Evolutionary conservation across 1,140 invertebrate genomes (phyloP).

Genomic region (Armadillidium nasatum): DNA sequence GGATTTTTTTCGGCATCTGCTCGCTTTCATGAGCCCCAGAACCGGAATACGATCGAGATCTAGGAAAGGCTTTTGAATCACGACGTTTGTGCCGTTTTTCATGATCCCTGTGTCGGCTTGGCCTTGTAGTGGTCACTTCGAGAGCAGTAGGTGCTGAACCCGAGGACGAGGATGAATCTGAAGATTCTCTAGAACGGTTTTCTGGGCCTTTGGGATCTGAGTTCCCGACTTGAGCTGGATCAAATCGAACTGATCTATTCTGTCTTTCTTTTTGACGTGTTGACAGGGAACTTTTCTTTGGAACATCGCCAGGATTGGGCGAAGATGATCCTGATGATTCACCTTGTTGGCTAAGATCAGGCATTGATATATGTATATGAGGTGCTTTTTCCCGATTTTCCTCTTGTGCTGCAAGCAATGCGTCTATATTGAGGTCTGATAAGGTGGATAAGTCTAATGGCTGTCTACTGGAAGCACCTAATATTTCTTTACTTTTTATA

Average conservation of each 20-base stretch:
- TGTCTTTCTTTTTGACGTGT: constrained; percentile 41
- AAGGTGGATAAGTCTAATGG: constrained; percentile 56
- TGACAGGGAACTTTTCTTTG: constrained; percentile 37
- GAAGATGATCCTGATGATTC: constrained; percentile 39
- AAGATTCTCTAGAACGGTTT: constrained; percentile 26
- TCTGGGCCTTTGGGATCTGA: background rate
- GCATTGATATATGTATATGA: constrained; percentile 57
- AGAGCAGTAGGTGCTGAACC: constrained; percentile 39
- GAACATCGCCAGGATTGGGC: constrained; percentile 38
- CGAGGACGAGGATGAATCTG: constrained; percentile 39
- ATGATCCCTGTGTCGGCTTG: constrained; percentile 47
- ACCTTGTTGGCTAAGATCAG: constrained; percentile 55
- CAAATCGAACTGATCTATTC: constrained; percentile 45
- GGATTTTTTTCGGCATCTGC: constrained; percentile 39
- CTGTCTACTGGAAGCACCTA: constrained; percentile 50
- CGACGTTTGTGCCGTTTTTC: constrained; percentile 49
- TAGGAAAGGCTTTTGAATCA: constrained; percentile 48
- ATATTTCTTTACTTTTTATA: constrained; percentile 46
- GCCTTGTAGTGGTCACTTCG: constrained; percentile 24
- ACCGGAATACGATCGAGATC: constrained; percentile 50
- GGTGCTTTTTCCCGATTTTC: constrained; percentile 33
- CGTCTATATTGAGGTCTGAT: constrained; percentile 51
- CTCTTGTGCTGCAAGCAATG: constrained; percentile 47
- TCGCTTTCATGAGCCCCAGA: constrained; percentile 39
- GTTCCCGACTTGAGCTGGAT: constrained; percentile 41